Percentiles rank a stretch among this genome's conserved stretches.
Evolutionary conservation across 2,113 vertebrate species (phyloP).

Genomic region (Triplophysa rosa): DNA sequence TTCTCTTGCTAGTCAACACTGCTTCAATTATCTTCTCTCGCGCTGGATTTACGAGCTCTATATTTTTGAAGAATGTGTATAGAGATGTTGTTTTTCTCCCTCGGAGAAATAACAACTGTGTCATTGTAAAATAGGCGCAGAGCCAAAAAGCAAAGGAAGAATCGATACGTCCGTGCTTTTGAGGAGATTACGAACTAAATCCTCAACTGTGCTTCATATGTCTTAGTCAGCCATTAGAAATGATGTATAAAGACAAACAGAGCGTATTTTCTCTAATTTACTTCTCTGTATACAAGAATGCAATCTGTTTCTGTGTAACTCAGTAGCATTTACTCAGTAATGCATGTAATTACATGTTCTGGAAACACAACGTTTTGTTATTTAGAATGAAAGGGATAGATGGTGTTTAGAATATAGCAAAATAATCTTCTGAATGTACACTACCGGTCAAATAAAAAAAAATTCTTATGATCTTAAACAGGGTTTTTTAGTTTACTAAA

Average conservation of each 20-base stretch:
- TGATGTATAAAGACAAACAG: slow-evolving; percentile 46
- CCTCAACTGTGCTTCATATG: slow-evolving; percentile 57
- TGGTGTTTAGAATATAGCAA: neutral
- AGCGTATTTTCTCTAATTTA: slow-evolving; percentile 4
- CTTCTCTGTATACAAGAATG: slow-evolving; percentile 21
- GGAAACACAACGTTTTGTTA: neutral
- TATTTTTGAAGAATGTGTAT: slow-evolving; percentile 57
- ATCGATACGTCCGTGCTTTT: slow-evolving; percentile 66
- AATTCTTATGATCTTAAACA: too few species aligned
- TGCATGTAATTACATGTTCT: neutral
- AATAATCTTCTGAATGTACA: too few species aligned
- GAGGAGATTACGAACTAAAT: slow-evolving; percentile 68
- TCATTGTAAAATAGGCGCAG: slow-evolving; percentile 59
- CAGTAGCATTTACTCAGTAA: neutral
- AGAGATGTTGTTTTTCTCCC: slow-evolving; percentile 37
- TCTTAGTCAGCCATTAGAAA: slow-evolving; percentile 58
- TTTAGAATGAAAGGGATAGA: neutral
- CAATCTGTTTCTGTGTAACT: neutral
- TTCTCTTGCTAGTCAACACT: slow-evolving; percentile 58
- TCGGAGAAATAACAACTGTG: slow-evolving; percentile 47
- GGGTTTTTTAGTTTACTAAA: too few species aligned
- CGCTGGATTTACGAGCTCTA: slow-evolving; percentile 55
- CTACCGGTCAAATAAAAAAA: too few species aligned
- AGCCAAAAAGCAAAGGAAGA: slow-evolving; percentile 46
- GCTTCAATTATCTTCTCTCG: slow-evolving; percentile 56